Evolutionary conservation across 2,113 vertebrate species (phyloP).

Genomic region (Sapayoa aenigma): DNA sequence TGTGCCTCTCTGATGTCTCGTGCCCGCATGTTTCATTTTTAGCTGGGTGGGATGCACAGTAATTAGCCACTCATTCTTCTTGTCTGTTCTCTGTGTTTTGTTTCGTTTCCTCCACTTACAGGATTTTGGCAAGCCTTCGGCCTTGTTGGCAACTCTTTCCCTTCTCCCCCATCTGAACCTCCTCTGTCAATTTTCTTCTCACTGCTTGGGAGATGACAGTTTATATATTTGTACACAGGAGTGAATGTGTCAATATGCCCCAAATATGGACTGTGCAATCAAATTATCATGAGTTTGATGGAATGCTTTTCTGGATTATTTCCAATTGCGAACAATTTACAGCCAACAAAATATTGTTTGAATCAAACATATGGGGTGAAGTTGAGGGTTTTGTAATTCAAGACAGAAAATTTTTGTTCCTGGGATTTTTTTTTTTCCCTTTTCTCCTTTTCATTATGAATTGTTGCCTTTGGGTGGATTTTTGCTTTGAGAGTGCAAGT

Average conservation of each 20-base stretch:
- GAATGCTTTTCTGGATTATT: conserved; percentile 34
- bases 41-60: conserved; percentile 14
- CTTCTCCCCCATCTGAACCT: not conserved
- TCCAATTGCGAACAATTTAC: conserved; percentile 41
- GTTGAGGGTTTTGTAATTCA: not conserved
- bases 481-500: not conserved
- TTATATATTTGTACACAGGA: conserved; percentile 43
- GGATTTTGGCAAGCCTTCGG: conserved; percentile 21
- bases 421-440: not conserved
- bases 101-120: not conserved
- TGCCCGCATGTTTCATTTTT: conserved; percentile 38
- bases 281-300: conserved; percentile 52
- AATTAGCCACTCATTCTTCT: conserved; percentile 46
- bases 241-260: conserved; percentile 38
- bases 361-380: not conserved
- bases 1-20: not conserved
- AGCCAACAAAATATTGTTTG: conserved; percentile 42
- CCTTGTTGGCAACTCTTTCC: conserved; percentile 23
- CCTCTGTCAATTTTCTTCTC: conserved; percentile 31
- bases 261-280: conserved; percentile 44
- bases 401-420: not conserved
- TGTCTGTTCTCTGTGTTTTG: conserved; percentile 2
- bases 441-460: not conserved
- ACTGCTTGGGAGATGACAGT: conserved; percentile 30
- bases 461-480: conserved; percentile 45